Percentiles rank a stretch among this genome's conserved stretches.
Conservation (phyloP, 2,113 vertebrate species). For the Hippoglossus stenolepis region DNA sequence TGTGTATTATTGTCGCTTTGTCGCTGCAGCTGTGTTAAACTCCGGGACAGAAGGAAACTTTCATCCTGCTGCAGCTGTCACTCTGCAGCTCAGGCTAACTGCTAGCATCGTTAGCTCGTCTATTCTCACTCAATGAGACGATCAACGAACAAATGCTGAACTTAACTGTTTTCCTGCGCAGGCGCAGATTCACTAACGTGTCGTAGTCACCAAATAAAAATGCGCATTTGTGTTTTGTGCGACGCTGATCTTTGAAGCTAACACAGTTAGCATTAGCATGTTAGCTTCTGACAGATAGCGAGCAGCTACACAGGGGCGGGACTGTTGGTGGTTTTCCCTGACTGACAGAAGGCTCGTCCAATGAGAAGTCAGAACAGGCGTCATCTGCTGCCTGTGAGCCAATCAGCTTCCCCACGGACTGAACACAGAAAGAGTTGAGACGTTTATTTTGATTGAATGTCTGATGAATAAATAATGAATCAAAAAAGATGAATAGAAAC, state of each 20-base stretch:
- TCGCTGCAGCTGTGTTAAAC: no score
- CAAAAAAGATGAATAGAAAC: not conserved
- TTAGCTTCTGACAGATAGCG: conserved; percentile 56
- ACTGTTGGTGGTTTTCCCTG: not conserved
- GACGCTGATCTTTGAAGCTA: conserved; percentile 28
- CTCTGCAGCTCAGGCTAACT: conserved; percentile 40
- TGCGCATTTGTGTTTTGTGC: not conserved
- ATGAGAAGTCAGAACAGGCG: not conserved
- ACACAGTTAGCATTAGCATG: conserved; percentile 56
- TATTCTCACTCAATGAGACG: conserved; percentile 39
- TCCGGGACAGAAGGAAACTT: not conserved
- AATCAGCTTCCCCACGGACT: conserved; percentile 31
- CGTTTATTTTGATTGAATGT: not conserved
- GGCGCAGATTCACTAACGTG: not conserved
- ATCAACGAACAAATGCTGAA: not conserved
- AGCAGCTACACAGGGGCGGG: conserved; percentile 23
- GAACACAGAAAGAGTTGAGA: not conserved
- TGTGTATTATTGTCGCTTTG: no score
- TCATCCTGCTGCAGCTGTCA: conserved; percentile 1
- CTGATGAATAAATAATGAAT: not conserved
- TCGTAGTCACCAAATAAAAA: no score
- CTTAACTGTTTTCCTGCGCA: not conserved
- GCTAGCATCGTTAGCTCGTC: conserved; percentile 57
- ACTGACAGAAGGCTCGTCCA: conserved; percentile 32
- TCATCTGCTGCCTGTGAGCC: not conserved